Conservation (phyloP, 2,888 invertebrate species). For the Phalera bucephala region DNA sequence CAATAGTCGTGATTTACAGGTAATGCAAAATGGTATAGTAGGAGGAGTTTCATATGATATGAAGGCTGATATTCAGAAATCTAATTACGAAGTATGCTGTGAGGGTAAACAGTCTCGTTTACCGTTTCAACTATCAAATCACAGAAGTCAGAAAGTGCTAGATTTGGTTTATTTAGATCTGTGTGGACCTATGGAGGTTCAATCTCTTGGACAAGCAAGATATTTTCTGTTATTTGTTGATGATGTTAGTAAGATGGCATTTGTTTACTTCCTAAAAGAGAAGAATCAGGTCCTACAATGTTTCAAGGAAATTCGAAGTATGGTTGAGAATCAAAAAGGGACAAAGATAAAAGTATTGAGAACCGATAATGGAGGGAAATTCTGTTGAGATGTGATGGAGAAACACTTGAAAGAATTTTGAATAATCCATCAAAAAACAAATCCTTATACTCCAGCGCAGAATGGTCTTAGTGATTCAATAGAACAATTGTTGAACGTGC, state of each 20-base stretch:
- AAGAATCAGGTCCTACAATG: slow-evolving; percentile 28
- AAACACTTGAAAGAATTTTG: slow-evolving; percentile 14
- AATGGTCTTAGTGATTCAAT: slow-evolving; percentile 22
- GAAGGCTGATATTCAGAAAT: too few relatives aligned
- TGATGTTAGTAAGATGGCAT: slow-evolving; percentile 32
- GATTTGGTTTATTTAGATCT: too few relatives aligned
- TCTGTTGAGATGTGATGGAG: slow-evolving; percentile 19
- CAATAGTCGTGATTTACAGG: too few relatives aligned
- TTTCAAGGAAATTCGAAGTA: slow-evolving; percentile 17
- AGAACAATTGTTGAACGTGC: slow-evolving; percentile 25
- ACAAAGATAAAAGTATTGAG: slow-evolving; percentile 15
- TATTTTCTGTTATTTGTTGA: slow-evolving; percentile 40
- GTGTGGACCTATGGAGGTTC: too few relatives aligned
- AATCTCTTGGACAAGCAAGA: slow-evolving; percentile 11
- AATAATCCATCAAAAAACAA: slow-evolving; percentile 26
- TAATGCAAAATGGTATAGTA: too few relatives aligned
- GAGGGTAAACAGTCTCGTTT: too few relatives aligned
- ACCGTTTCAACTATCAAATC: too few relatives aligned
- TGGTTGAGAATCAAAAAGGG: slow-evolving; percentile 23
- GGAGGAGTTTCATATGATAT: too few relatives aligned
- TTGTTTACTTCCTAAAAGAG: slow-evolving; percentile 26
- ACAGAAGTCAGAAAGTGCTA: too few relatives aligned
- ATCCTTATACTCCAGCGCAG: slow-evolving; percentile 21
- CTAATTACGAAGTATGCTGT: too few relatives aligned
- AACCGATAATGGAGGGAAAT: slow-evolving; percentile 25